phyloP scores from a whole-genome alignment of 2,797 vertebrate genomes.

The Eurystomus glaucurus region DNA sequence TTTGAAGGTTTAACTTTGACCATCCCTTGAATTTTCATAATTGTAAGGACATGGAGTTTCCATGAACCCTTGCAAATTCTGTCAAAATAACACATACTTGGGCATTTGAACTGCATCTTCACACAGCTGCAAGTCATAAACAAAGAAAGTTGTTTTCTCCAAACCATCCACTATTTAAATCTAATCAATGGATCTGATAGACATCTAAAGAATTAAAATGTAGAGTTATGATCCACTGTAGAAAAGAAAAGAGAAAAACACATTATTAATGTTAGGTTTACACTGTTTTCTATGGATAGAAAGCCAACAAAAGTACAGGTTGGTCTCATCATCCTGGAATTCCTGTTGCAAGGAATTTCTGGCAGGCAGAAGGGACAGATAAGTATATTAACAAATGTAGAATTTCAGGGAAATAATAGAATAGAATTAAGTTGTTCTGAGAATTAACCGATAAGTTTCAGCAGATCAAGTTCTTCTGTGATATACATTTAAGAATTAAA shows the following conservation, averaged over 20 bases:
- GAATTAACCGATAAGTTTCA: conserved; percentile 64
- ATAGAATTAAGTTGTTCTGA: conserved; percentile 59
- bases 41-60: not conserved
- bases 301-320: not conserved
- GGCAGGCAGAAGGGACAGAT: not conserved
- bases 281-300: not conserved
- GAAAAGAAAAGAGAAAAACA: conserved; percentile 5
- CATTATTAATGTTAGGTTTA: not conserved
- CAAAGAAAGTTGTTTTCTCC: conserved; percentile 1
- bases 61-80: not conserved
- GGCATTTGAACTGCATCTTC: not conserved
- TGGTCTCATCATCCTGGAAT: not conserved
- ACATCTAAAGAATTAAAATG: conserved; percentile 54
- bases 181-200: conserved; percentile 24
- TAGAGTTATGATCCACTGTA: not conserved
- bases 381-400: not conserved
- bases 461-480: conserved; percentile 68
- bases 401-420: conserved; percentile 26
- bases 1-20: not conserved
- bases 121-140: conserved; percentile 60
- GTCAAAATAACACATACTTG: not conserved
- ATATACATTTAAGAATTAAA: conserved; percentile 84
- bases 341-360: not conserved
- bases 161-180: conserved; percentile 33
- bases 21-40: not conserved